These are phyloP conservation scores for Leuciscus waleckii DNA, from an alignment of 2,797 vertebrate species.

Conservation along the genomic window DNA sequence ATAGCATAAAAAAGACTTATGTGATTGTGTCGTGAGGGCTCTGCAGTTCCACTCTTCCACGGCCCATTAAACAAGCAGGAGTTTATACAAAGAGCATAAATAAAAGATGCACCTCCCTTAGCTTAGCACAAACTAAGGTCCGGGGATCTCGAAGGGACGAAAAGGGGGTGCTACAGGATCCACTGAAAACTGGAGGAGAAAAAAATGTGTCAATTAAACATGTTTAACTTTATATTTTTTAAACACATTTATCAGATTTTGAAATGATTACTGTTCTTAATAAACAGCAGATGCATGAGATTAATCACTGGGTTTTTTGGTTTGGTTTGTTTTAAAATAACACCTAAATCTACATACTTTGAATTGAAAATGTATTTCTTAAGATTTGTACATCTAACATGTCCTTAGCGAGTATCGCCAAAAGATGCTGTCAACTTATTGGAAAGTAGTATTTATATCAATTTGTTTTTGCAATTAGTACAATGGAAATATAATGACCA, in stretches of 20 bases:
- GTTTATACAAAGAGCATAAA: constrained; percentile 13
- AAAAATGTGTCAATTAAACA: background rate
- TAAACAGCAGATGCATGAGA: background rate
- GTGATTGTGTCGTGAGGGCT: background rate
- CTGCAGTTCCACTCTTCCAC: constrained; percentile 9
- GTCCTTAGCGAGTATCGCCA: background rate
- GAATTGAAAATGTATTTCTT: background rate
- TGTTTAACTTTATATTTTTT: background rate
- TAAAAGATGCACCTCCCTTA: constrained; percentile 12
- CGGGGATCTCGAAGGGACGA: too few species aligned
- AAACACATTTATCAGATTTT: constrained; percentile 4
- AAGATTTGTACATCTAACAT: background rate
- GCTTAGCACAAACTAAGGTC: background rate
- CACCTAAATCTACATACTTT: background rate
- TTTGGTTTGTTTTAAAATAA: background rate
- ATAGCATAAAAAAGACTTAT: constrained; percentile 22
- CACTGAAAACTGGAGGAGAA: background rate
- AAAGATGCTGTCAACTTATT: background rate
- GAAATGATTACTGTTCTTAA: background rate
- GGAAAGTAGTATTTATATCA: background rate
- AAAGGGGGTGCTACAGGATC: background rate
- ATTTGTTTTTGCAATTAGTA: background rate
- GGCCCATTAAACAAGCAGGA: constrained; percentile 1
- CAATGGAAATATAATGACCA: background rate
- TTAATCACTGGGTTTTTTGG: background rate